These are phyloP conservation scores for Pteruthius melanotis DNA, from an alignment of 2,113 vertebrate species.

Conservation along the genomic window DNA sequence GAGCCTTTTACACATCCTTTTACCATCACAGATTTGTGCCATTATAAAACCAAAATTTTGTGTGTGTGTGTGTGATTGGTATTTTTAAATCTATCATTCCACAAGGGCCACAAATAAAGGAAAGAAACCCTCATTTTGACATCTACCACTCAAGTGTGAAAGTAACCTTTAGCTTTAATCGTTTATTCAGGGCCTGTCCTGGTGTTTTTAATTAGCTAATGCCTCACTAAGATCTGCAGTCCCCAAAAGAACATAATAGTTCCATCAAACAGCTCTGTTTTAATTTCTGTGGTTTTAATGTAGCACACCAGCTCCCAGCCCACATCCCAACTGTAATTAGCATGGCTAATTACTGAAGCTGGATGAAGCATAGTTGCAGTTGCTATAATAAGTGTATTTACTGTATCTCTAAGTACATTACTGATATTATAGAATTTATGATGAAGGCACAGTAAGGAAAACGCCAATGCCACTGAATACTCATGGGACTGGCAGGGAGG, in stretches of 20 bases:
- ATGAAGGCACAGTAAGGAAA: neutral
- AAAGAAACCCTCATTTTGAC: slow-evolving; percentile 29
- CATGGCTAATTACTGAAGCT: slow-evolving; percentile 59
- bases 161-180: slow-evolving; percentile 71
- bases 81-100: neutral
- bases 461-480: neutral
- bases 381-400: slow-evolving; percentile 38
- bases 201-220: slow-evolving; percentile 71
- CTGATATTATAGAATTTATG: slow-evolving; percentile 37
- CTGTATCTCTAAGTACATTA: slow-evolving; percentile 4
- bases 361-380: slow-evolving; percentile 23
- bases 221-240: slow-evolving; percentile 49
- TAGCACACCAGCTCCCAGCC: slow-evolving; percentile 45
- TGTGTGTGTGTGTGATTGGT: no score
- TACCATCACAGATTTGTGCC: neutral
- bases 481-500: neutral
- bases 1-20: neutral
- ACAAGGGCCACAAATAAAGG: neutral
- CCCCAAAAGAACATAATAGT: slow-evolving; percentile 52
- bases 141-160: slow-evolving; percentile 67
- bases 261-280: slow-evolving; percentile 53
- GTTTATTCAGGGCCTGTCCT: slow-evolving; percentile 60
- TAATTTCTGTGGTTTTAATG: slow-evolving; percentile 68
- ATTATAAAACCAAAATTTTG: neutral
- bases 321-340: slow-evolving; percentile 65